Conservation (phyloP, 2,888 invertebrate genomes). For the Malthinus flaveolus region DNA sequence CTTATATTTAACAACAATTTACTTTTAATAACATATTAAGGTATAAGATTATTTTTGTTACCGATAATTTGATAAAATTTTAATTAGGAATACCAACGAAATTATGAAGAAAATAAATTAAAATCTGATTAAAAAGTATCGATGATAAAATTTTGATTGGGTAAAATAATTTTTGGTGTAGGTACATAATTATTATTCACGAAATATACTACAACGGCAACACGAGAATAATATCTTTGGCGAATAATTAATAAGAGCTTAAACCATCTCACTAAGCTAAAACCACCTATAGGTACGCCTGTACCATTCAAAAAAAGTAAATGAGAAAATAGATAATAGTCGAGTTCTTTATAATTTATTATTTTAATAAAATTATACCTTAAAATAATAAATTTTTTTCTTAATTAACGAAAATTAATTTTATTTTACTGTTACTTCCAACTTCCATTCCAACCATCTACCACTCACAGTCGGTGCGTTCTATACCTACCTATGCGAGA, state of each 20-base stretch:
- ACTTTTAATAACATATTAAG: not conserved
- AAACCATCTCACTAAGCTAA: not conserved
- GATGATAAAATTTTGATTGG: constrained; percentile 5
- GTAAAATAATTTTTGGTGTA: not conserved
- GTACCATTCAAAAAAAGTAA: no score
- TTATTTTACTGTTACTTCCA: no score
- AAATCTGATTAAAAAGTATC: constrained; percentile 4
- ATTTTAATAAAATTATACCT: no score
- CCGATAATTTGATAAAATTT: constrained; percentile 6
- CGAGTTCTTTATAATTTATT: no score
- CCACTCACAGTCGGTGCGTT: no score
- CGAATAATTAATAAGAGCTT: constrained; percentile 3
- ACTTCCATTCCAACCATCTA: no score
- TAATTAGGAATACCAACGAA: constrained; percentile 2
- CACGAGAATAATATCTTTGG: not conserved
- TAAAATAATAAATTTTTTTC: no score
- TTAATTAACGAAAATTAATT: no score
- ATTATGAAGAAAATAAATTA: constrained; percentile 6
- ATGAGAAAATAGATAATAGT: no score
- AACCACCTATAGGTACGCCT: not conserved
- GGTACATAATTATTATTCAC: constrained; percentile 6
- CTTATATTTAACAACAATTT: not conserved
- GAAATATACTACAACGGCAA: not conserved
- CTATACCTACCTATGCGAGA: no score
- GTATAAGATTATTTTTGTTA: constrained; percentile 2